A percentile compares a stretch with the other conserved stretches of the same genome.
These are phyloP conservation scores for Cavia aperea DNA, from an alignment of 2,113 vertebrate species.

Conservation along the genomic window DNA sequence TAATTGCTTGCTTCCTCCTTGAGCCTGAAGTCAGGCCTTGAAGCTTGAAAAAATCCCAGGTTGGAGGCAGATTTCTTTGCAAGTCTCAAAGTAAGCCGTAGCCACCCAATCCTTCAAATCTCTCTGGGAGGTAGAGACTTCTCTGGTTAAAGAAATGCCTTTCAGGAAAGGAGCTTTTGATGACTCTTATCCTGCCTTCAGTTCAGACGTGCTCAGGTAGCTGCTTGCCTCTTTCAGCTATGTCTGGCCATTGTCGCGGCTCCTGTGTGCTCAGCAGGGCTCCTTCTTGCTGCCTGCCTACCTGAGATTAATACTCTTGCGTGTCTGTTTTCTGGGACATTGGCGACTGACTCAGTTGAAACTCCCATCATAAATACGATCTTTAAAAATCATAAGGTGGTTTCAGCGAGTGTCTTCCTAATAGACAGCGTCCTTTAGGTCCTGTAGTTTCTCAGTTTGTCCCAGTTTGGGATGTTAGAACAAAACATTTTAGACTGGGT, in stretches of 20 bases:
- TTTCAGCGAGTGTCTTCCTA: background rate
- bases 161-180: slow-evolving; percentile 41
- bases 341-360: background rate
- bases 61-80: slow-evolving; percentile 28
- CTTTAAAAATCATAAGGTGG: background rate
- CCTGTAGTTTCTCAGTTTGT: background rate
- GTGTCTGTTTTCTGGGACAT: background rate
- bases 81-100: slow-evolving; percentile 8
- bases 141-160: slow-evolving; percentile 14
- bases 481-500: background rate
- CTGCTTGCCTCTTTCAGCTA: background rate
- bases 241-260: background rate
- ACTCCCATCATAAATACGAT: background rate
- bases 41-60: slow-evolving; percentile 30
- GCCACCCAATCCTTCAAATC: slow-evolving; percentile 42
- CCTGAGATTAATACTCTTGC: background rate
- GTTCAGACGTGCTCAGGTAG: background rate
- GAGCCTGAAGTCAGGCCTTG: background rate
- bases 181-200: background rate
- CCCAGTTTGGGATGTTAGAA: background rate
- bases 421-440: background rate
- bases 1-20: slow-evolving; percentile 33
- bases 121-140: slow-evolving; percentile 9
- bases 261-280: background rate
- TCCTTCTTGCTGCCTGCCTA: background rate